These are phyloP conservation scores for Pipistrellus nathusii DNA, from an alignment of 2,797 vertebrate genomes.

Conservation along the genomic window DNA sequence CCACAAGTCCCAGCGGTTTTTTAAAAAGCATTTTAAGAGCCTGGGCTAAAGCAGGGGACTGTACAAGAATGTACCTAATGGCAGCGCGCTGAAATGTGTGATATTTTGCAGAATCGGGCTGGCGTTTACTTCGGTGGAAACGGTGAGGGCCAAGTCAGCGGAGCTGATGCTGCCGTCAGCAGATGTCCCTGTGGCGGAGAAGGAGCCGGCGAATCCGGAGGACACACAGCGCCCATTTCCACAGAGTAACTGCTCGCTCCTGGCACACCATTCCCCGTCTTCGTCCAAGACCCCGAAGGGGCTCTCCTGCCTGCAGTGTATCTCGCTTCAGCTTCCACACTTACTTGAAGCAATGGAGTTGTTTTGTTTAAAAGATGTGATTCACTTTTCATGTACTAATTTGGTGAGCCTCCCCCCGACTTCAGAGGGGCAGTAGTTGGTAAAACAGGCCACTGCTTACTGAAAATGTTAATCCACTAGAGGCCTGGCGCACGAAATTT, in stretches of 20 bases:
- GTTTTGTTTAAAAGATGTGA: not conserved
- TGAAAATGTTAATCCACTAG: not conserved
- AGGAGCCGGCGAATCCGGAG: not conserved
- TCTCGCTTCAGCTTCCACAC: not conserved
- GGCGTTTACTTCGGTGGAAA: conserved; percentile 9
- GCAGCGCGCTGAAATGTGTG: conserved; percentile 7
- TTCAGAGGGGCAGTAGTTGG: not conserved
- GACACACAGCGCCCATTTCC: not conserved
- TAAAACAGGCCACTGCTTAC: not conserved
- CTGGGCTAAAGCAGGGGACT: not conserved
- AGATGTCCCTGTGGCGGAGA: not conserved
- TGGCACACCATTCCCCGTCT: not conserved
- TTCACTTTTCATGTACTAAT: not conserved
- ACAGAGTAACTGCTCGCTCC: not conserved
- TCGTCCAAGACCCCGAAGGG: not conserved
- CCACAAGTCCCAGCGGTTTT: not conserved
- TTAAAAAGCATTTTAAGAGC: conserved; percentile 3
- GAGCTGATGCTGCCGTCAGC: not conserved
- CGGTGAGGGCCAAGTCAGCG: not conserved
- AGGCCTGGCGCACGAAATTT: no score
- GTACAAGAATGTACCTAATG: conserved; percentile 12
- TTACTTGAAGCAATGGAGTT: not conserved
- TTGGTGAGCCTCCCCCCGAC: not conserved
- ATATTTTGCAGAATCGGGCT: conserved; percentile 23
- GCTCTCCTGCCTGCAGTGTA: not conserved